Evolutionary conservation across 1,140 invertebrate species (phyloP), one percentile per base, ranked within the genome.

Genomic region (Gonatopus flavifemur): DNA sequence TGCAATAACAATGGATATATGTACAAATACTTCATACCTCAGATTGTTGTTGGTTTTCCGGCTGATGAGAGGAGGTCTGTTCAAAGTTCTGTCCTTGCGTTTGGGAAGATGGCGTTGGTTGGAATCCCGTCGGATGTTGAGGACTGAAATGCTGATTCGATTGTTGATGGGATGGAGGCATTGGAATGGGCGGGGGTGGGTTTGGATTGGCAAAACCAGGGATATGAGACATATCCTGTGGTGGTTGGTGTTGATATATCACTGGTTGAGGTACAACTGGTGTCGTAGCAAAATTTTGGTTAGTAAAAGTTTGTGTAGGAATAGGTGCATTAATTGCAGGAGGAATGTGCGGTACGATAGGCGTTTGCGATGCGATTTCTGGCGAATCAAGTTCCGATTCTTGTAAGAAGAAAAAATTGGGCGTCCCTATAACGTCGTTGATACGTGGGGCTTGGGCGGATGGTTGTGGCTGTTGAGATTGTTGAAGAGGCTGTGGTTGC

Each of bases 231-330:
- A 78, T 72, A 10, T 77, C 76, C 28, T 74, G 70, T 2, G 69
- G 61, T 3, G 73, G 63, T 49, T 68, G 71, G 35, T 74, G 73
- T 19, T 67, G 67, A 32, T 77, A 78, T 40, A 78, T 74, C 1
- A 78, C 74, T 48, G 63, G 70, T 45, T 68, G 64, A 10, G 70
- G 57, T n/a, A 75, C 70, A 15, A 76, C 74, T 0, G 74, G 72
- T 20, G 75, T 61, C 43, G 70, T 74, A 18, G 76, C 72, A 57
- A 84, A 90, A 49, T 84, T 86, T 60, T 89, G 88, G 74, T 90
- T 90, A 21, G 88, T 90, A 60, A 88, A 90, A 20, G 88, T 90
- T 69, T 89, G 87, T 5, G 86, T 83, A 8, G 86, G 86, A 62
- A 90, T 89, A 18, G 84, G 81, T 36, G 75, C 78, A 13, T 81